phyloP scores from a whole-genome alignment of 2,113 vertebrate genomes.

The Chlorodrepanis virens region DNA sequence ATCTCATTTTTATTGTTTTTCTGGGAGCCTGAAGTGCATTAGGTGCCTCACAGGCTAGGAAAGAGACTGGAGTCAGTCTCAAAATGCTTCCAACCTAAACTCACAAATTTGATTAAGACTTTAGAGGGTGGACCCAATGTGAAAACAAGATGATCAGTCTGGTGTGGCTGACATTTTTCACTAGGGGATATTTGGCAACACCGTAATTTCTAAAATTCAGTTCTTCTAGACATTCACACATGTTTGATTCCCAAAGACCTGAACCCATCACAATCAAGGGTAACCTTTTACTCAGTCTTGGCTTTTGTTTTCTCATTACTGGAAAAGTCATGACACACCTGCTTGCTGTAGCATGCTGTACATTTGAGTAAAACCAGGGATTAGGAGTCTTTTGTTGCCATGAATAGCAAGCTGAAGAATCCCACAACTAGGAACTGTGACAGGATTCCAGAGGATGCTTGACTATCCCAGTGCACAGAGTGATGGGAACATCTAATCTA shows the following conservation, averaged over 20 bases:
- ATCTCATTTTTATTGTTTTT: not conserved
- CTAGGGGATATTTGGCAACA: not conserved
- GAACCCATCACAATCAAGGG: not conserved
- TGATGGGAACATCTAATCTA: not conserved
- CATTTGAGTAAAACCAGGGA: not conserved
- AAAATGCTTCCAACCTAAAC: slow-evolving; percentile 4
- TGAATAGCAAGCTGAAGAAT: not conserved
- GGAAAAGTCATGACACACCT: not conserved
- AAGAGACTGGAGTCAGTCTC: not conserved
- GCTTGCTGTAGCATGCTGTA: not conserved
- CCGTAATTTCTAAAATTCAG: not conserved
- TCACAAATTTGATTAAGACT: not conserved
- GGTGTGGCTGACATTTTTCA: not conserved
- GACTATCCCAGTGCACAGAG: not conserved
- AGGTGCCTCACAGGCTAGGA: not conserved
- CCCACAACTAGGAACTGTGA: not conserved
- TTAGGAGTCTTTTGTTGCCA: not conserved
- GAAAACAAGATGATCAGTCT: not conserved
- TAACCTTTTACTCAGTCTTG: not conserved
- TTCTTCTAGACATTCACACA: not conserved
- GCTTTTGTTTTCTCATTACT: not conserved
- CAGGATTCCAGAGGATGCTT: not conserved
- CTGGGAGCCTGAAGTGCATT: not conserved
- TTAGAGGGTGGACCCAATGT: not conserved
- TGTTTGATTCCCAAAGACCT: not conserved